Percentiles rank a stretch among this genome's conserved stretches.
These are phyloP conservation scores for Periophthalmus magnuspinnatus DNA, from an alignment of 2,797 vertebrate species.

Conservation along the genomic window DNA sequence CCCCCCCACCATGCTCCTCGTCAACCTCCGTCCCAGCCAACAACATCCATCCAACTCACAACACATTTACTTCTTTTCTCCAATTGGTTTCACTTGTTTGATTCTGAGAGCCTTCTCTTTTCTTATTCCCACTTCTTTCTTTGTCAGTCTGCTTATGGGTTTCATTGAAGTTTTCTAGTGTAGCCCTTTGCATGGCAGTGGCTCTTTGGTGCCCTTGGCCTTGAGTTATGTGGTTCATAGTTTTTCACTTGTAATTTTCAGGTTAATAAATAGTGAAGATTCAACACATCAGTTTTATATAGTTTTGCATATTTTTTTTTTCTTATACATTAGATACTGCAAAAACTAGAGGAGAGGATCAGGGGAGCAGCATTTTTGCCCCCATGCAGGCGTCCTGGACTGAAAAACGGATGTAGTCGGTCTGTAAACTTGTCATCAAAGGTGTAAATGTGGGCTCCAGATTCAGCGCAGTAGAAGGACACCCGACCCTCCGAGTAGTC, in stretches of 20 bases:
- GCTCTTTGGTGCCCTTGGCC: constrained; percentile 34
- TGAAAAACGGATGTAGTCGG: constrained; percentile 76
- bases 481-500: constrained; percentile 72
- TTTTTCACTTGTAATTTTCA: constrained; percentile 9
- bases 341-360: constrained; percentile 69
- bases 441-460: constrained; percentile 75
- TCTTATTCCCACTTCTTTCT: constrained; percentile 43
- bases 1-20: constrained; percentile 64
- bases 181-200: constrained; percentile 14
- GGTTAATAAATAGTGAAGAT: constrained; percentile 20
- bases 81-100: constrained; percentile 65
- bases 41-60: constrained; percentile 57
- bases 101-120: constrained; percentile 62
- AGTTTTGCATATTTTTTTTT: background rate
- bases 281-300: background rate
- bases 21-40: constrained; percentile 65
- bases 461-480: constrained; percentile 77
- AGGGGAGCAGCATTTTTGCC: constrained; percentile 75
- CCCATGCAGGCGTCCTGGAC: constrained; percentile 72
- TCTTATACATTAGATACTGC: constrained; percentile 67
- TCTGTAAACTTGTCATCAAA: constrained; percentile 78
- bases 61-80: constrained; percentile 67
- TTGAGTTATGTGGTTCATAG: constrained; percentile 22
- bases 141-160: constrained; percentile 58
- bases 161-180: constrained; percentile 58